Evolutionary conservation across 2,888 invertebrate species (phyloP).

Genomic region (Platycnemis pennipes): DNA sequence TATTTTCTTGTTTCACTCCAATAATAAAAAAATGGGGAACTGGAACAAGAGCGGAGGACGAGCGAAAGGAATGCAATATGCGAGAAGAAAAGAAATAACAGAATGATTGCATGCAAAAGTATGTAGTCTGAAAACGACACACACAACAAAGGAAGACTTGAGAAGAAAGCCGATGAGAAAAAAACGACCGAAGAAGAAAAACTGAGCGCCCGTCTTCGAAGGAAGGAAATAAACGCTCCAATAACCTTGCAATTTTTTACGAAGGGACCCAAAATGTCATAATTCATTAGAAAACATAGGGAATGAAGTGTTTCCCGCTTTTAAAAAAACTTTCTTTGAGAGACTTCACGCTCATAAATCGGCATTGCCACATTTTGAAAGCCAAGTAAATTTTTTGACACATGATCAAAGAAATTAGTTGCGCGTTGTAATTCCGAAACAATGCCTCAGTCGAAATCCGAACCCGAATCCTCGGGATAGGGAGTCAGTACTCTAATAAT

Average conservation of each 20-base stretch:
- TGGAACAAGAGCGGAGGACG: background rate
- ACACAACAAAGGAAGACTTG: background rate
- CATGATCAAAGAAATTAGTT: too few species aligned
- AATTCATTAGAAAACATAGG: background rate
- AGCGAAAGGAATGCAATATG: background rate
- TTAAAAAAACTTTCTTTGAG: background rate
- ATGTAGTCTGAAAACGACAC: background rate
- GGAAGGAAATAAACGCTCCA: background rate
- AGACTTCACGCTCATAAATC: background rate
- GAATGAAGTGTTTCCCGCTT: background rate
- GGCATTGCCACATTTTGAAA: too few species aligned
- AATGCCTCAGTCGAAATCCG: too few species aligned
- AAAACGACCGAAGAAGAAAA: background rate
- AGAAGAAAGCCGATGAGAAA: background rate
- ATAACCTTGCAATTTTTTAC: background rate
- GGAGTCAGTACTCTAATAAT: too few species aligned
- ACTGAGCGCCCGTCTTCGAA: background rate
- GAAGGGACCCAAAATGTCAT: background rate
- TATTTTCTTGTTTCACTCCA: background rate
- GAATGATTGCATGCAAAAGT: background rate
- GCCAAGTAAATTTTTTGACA: too few species aligned
- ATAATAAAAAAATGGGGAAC: background rate
- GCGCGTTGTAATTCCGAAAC: too few species aligned
- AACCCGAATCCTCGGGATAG: too few species aligned
- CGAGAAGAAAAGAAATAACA: background rate